Evolutionary conservation across 2,888 invertebrate genomes (phyloP), one percentile per base, ranked within the genome.

Genomic region (Drosophila paramelanica): DNA sequence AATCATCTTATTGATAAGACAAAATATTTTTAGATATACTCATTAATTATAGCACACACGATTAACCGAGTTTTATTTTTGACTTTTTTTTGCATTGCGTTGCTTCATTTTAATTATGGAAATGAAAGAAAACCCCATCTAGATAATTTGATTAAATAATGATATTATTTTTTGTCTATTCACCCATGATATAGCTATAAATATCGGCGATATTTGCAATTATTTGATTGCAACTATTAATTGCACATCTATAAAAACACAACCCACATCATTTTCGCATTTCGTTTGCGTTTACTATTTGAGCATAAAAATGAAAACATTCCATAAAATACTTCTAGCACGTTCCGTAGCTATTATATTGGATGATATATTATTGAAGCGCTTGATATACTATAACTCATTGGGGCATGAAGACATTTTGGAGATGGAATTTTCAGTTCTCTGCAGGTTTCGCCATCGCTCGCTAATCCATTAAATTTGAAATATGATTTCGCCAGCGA

Each of bases 381-480:
- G 31, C 53, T 43, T 46, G 46, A 66, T 73, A 56, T 43, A 62
- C 69, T 57, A 62, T 81, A 68, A 73, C 53, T 81, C 70, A 77
- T 67, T 47, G 58, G 68, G 41, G 38, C 39, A 79, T 66, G 64
- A 39, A 67, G 64, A 66, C 46, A 64, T 60, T 64, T 50, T 25
- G 25, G 27, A 33, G 27, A 72, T 47, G 66, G 46, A 73, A 51
- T 56, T 71, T 20, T n/a, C 39, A 50, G 20, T 55, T 46, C 11
- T 52, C 45, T 31, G 31, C 36, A 5, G 36, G 11, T 11, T 13
- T 13, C 20, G n/a, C 27, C 53, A 59, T 11, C 14, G 46, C 49
- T 41, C 58, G 75, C 69, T 75, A 82, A 78, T 86, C 83, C 82
- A 82, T 82, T 82, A 78, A 76, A 73, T 73, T 73, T 82, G 78